Evolutionary conservation across 1,140 invertebrate species (phyloP).

Genomic region (Steinernema feltiae): DNA sequence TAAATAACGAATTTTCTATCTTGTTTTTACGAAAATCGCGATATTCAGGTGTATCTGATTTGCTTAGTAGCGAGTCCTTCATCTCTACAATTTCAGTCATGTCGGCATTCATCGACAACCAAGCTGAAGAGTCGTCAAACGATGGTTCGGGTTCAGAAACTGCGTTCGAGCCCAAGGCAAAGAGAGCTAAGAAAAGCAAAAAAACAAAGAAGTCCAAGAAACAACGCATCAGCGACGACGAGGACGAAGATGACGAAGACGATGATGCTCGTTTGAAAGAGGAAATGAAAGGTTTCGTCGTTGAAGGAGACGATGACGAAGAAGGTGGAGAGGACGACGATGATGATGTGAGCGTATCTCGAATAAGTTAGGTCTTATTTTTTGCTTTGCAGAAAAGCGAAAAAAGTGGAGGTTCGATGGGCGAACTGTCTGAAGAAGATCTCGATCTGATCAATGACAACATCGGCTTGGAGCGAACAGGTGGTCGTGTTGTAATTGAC

Average conservation of each 20-base stretch:
- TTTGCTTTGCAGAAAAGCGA: conserved; percentile 33
- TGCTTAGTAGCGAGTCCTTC: too few relatives aligned
- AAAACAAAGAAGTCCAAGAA: conserved; percentile 39
- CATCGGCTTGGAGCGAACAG: conserved; percentile 74
- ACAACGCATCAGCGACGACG: conserved; percentile 43
- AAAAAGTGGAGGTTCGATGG: conserved; percentile 60
- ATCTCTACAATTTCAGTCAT: too few relatives aligned
- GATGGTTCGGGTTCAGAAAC: background rate
- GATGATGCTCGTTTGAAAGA: conserved; percentile 43
- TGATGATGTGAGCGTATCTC: background rate
- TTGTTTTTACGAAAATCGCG: background rate
- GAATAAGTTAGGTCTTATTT: background rate
- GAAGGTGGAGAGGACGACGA: conserved; percentile 27
- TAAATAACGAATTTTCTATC: background rate
- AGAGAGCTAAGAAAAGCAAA: conserved; percentile 49
- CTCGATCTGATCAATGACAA: conserved; percentile 97
- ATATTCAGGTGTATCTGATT: too few relatives aligned
- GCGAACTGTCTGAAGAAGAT: conserved; percentile 91
- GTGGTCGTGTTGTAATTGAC: conserved; percentile 44
- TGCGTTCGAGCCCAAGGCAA: conserved; percentile 34
- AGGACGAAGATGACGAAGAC: conserved; percentile 52
- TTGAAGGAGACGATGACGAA: conserved; percentile 36
- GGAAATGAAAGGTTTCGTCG: conserved; percentile 44
- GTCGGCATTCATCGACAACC: conserved; percentile 47
- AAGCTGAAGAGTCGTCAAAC: conserved; percentile 48